phyloP scores from a whole-genome alignment of 2,797 vertebrate species.

The Halcyon badia region DNA sequence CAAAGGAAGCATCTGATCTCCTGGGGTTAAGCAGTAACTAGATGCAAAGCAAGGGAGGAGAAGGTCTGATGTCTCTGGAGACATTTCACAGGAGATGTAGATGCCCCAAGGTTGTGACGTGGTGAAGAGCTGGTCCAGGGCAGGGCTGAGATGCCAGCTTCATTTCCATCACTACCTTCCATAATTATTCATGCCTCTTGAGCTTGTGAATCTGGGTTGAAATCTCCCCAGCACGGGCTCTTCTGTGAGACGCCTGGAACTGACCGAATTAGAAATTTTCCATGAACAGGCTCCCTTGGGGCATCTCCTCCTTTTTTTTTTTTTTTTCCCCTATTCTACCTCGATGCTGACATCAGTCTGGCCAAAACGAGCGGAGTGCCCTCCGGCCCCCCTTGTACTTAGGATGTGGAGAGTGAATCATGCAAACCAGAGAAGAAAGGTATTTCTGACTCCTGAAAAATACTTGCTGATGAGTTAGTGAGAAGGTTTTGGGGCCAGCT shows the following conservation, averaged over 20 bases:
- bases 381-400: not conserved
- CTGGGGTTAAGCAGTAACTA: not conserved
- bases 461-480: not conserved
- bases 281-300: constrained; percentile 13
- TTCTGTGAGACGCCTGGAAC: not conserved
- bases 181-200: not conserved
- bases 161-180: constrained; percentile 28
- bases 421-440: not conserved
- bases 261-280: constrained; percentile 56
- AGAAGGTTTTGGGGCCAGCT: not conserved
- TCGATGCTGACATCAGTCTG: constrained; percentile 32
- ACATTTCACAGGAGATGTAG: not conserved
- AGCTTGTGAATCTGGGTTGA: constrained; percentile 21
- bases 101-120: accelerated
- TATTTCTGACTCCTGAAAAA: not conserved
- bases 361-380: not conserved
- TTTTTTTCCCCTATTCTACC: not conserved
- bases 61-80: not conserved
- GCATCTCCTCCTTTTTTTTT: not conserved
- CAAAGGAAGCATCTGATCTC: not conserved
- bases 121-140: not conserved
- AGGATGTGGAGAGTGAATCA: constrained; percentile 43
- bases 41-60: not conserved
- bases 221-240: not conserved
- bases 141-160: constrained; percentile 10